phyloP scores from a whole-genome alignment of 2,888 invertebrate genomes.

The Meiosimyza decipiens region DNA sequence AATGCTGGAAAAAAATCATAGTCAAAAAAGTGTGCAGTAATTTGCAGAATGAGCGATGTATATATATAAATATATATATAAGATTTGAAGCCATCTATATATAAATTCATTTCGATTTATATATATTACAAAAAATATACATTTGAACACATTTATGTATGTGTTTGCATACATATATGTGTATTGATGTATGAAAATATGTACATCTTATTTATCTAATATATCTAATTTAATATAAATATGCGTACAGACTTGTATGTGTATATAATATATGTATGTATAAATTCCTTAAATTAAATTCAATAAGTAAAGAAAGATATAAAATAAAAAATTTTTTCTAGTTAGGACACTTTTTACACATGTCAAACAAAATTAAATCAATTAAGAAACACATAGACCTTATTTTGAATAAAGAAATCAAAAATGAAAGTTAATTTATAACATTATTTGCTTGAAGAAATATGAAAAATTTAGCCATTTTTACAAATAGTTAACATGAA shows the following conservation, averaged over 20 bases:
- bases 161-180: constrained; percentile 9
- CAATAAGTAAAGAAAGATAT: neutral
- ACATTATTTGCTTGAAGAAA: neutral
- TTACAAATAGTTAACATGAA: no score
- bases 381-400: neutral
- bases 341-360: constrained; percentile 21
- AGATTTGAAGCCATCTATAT: neutral
- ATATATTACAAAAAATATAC: neutral
- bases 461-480: neutral
- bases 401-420: neutral
- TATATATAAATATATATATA: neutral
- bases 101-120: neutral
- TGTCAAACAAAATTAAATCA: neutral
- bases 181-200: neutral
- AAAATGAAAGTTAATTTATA: neutral
- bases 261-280: neutral
- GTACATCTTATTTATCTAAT: neutral
- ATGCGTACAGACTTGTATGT: neutral
- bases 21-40: no score
- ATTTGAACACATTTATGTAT: neutral
- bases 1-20: no score
- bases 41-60: no score
- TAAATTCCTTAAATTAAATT: neutral
- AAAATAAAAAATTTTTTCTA: constrained; percentile 13
- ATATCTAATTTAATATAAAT: neutral